Evolutionary conservation across 1,140 invertebrate species (phyloP), one percentile per base, ranked within the genome.

Genomic region (Pachyrhynchus sulphureomaculatus): DNA sequence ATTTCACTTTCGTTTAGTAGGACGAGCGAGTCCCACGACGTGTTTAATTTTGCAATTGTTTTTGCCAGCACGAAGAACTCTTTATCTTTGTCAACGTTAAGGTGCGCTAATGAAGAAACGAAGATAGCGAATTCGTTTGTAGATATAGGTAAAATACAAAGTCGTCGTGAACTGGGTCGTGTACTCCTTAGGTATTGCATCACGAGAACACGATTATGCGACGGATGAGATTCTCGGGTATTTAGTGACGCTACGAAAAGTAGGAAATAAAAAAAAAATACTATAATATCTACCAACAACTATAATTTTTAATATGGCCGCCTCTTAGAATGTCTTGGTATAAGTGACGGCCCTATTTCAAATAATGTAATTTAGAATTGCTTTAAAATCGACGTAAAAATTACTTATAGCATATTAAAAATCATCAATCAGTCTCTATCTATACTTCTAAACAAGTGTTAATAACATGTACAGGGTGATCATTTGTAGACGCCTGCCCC

Each of bases 1-100:
- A 76, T 76, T 76, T 76, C 74, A 76, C 74, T 76, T 76, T 76
- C 74, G 74, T 76, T 76, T 76, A 74, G 73, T 76, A 76, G 74
- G 74, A 72, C 74, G 74, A 75, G 64, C 72, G 74, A 72, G 72
- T 75, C 74, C 72, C 74, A 75, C 70, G 72, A 74, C 70, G 67
- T 67, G 54, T 54, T 65, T 36, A 59, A 63, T 68, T 71, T 67
- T 62, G 68, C 69, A 64, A 63, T 59, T 17, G 57, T 68, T 67
- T 48, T 62, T 63, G 61, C 47, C 41, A 62, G 45, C 62, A 52
- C 52, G 55, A 63, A 44, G 55, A 59, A 48, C 42, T 47, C 47
- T 55, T 17, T 23, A 23, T 70, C 70, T 37, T 65, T 62, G 64
- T 71, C 55, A 41, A n/a, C n/a, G 12, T 39, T 15, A 29, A 9